Percentiles rank a stretch among this genome's conserved stretches.
phyloP scores from a whole-genome alignment of 2,113 vertebrate species.

The Cardinalis cardinalis region DNA sequence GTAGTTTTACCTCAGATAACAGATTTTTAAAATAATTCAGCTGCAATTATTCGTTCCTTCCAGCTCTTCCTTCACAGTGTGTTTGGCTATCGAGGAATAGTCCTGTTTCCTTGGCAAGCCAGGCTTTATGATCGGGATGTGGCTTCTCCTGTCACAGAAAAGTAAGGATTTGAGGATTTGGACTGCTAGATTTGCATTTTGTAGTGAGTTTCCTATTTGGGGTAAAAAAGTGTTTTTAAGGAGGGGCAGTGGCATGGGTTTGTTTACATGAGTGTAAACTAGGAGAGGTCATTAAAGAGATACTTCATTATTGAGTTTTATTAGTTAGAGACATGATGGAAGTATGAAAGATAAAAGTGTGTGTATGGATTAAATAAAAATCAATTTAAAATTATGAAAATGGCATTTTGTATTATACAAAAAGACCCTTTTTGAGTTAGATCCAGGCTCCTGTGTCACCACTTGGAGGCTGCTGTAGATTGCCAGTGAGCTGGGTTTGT shows the following conservation, averaged over 20 bases:
- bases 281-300: background rate
- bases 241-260: accelerated
- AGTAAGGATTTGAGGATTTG: constrained; percentile 75
- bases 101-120: constrained; percentile 97
- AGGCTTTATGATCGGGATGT: constrained; percentile 93
- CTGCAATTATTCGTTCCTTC: background rate
- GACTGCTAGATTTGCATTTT: background rate
- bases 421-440: accelerated
- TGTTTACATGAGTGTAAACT: background rate
- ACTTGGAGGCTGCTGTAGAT: background rate
- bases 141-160: constrained; percentile 85
- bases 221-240: background rate
- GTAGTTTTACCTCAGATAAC: background rate
- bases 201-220: background rate
- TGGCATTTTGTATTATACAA: background rate
- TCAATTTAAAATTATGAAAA: accelerated
- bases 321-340: background rate
- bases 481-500: background rate
- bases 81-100: constrained; percentile 95
- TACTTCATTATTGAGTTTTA: background rate
- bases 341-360: background rate
- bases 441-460: background rate
- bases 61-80: constrained; percentile 97
- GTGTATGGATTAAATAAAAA: background rate
- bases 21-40: background rate